phyloP scores from a whole-genome alignment of 2,797 vertebrate genomes.

The Bradypodion pumilum region DNA sequence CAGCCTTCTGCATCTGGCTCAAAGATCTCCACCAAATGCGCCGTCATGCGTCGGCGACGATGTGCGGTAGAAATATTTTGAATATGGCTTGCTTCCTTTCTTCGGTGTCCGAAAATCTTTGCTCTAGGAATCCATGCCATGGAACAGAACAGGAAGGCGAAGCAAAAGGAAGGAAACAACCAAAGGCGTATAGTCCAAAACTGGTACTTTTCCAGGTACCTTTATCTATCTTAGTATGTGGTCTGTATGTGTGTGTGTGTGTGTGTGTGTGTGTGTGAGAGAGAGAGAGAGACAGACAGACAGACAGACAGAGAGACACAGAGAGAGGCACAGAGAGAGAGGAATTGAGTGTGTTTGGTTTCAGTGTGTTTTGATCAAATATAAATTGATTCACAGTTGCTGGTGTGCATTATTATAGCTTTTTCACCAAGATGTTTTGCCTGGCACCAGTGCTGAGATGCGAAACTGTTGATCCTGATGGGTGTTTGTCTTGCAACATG shows the following conservation, averaged over 20 bases:
- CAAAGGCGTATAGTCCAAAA: slow-evolving; percentile 43
- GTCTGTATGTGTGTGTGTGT: background rate
- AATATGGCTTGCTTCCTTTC: slow-evolving; percentile 32
- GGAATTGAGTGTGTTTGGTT: background rate
- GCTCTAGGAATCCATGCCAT: slow-evolving; percentile 22
- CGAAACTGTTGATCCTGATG: background rate
- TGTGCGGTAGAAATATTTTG: background rate
- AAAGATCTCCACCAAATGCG: background rate
- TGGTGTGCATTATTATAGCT: slow-evolving; percentile 42
- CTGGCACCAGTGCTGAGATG: slow-evolving; percentile 38
- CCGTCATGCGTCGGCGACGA: background rate
- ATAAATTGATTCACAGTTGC: slow-evolving; percentile 30
- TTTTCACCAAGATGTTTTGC: slow-evolving; percentile 24
- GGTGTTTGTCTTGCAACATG: slow-evolving; percentile 50
- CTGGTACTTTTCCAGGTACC: slow-evolving; percentile 42
- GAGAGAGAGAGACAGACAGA: slow-evolving; percentile 7
- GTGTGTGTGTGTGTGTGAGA: no score
- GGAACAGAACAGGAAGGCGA: background rate
- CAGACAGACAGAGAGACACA: no score
- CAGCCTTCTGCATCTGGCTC: background rate
- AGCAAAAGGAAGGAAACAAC: slow-evolving; percentile 17
- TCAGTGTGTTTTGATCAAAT: background rate
- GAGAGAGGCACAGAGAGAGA: no score
- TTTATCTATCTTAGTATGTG: slow-evolving; percentile 8
- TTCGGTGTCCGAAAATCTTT: slow-evolving; percentile 16